phyloP scores from a whole-genome alignment of 2,113 vertebrate genomes.

The Geococcyx californianus region DNA sequence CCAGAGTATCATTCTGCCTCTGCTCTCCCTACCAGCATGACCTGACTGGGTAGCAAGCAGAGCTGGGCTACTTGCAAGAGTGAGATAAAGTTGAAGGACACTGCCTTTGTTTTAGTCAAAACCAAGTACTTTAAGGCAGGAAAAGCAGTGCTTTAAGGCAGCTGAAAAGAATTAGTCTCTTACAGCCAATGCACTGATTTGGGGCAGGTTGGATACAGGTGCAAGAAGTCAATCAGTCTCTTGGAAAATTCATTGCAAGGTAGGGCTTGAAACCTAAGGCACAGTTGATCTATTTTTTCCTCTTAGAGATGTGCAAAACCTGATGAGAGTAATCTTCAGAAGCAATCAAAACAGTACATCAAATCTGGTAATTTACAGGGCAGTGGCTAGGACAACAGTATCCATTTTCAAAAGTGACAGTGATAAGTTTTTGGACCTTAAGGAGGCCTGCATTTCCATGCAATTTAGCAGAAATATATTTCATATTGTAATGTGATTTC shows the following conservation, averaged over 20 bases:
- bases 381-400: neutral
- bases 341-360: neutral
- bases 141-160: no score
- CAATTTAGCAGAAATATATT: constrained; percentile 4
- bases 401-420: neutral
- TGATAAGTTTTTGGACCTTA: neutral
- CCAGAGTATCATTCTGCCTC: no score
- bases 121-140: no score
- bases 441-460: neutral
- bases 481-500: constrained; percentile 12
- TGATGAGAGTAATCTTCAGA: neutral
- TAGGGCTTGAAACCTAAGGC: neutral
- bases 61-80: no score
- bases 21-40: no score
- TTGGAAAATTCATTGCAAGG: neutral
- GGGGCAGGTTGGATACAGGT: rapidly evolving
- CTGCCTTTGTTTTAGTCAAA: no score
- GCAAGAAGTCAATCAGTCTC: neutral
- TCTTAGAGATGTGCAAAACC: neutral
- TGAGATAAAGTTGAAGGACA: no score
- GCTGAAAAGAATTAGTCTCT: no score
- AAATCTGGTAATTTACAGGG: neutral
- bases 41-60: no score
- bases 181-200: neutral
- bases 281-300: neutral